Percentiles rank a stretch among this genome's conserved stretches.
phyloP scores from a whole-genome alignment of 2,888 invertebrate genomes.

The Peribatodes rhomboidaria region DNA sequence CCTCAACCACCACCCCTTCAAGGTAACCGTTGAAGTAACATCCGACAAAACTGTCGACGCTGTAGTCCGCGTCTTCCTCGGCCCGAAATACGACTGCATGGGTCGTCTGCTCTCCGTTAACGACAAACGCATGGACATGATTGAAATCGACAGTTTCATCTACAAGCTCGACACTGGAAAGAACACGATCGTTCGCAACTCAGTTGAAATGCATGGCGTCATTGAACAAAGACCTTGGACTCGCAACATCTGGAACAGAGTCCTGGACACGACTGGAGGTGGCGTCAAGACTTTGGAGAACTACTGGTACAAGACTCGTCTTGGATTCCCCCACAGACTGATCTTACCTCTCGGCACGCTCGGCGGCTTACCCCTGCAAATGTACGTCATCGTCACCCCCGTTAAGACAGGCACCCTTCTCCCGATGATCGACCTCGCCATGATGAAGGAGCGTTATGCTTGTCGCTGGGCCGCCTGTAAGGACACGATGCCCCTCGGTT shows the following conservation, averaged over 20 bases:
- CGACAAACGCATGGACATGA: slow-evolving; percentile 77
- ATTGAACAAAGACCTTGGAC: slow-evolving; percentile 86
- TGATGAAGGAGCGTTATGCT: slow-evolving; percentile 82
- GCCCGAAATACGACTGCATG: slow-evolving; percentile 90
- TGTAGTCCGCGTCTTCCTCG: slow-evolving; percentile 89
- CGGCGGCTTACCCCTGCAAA: slow-evolving; percentile 88
- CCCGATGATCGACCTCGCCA: slow-evolving; percentile 74
- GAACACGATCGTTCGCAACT: slow-evolving; percentile 90
- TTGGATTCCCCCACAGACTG: slow-evolving; percentile 89
- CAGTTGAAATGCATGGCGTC: slow-evolving; percentile 88
- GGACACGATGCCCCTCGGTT: slow-evolving; percentile 90
- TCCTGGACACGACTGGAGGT: slow-evolving; percentile 68
- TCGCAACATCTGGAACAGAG: slow-evolving; percentile 62
- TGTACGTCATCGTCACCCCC: slow-evolving; percentile 88
- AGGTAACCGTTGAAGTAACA: slow-evolving; percentile 84
- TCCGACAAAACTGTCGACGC: slow-evolving; percentile 87
- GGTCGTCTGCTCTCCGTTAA: slow-evolving; percentile 84
- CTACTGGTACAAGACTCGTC: slow-evolving; percentile 83
- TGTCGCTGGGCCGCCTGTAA: slow-evolving; percentile 85
- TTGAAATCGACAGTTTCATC: slow-evolving; percentile 84
- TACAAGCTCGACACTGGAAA: slow-evolving; percentile 88
- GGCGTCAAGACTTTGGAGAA: slow-evolving; percentile 83
- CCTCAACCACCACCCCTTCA: slow-evolving; percentile 89
- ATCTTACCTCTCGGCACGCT: slow-evolving; percentile 89
- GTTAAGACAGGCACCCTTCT: slow-evolving; percentile 80